These are phyloP conservation scores for Sebastiscus albofasciatus DNA, from an alignment of 2,797 vertebrate genomes.

Conservation along the genomic window DNA sequence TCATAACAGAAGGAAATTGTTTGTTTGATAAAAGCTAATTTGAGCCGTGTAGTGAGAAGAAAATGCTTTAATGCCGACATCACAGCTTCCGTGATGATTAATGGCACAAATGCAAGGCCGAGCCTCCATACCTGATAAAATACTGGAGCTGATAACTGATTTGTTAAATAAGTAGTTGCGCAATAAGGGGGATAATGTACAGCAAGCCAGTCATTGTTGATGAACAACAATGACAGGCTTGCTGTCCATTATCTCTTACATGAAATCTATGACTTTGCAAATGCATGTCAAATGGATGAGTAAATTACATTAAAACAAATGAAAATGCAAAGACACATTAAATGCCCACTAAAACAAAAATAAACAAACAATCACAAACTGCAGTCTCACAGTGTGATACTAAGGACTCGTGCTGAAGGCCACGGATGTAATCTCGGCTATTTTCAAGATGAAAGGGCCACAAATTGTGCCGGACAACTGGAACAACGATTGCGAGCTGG, in stretches of 20 bases:
- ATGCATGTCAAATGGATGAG: background rate
- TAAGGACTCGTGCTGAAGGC: slow-evolving; percentile 32
- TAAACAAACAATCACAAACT: background rate
- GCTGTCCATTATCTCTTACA: too few species aligned
- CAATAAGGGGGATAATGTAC: too few species aligned
- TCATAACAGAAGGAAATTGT: slow-evolving; percentile 48
- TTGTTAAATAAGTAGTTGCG: too few species aligned
- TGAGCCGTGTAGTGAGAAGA: slow-evolving; percentile 49
- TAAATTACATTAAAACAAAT: background rate
- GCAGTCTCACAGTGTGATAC: slow-evolving; percentile 32
- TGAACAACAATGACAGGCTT: too few species aligned
- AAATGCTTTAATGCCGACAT: slow-evolving; percentile 62
- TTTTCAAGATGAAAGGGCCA: slow-evolving; percentile 72
- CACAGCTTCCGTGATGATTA: slow-evolving; percentile 71
- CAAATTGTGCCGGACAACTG: slow-evolving; percentile 79
- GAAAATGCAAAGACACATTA: background rate
- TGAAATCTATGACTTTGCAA: background rate
- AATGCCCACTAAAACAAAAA: background rate
- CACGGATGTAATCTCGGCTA: slow-evolving; percentile 54
- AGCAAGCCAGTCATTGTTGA: too few species aligned
- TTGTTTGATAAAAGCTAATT: slow-evolving; percentile 71
- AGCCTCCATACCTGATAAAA: slow-evolving; percentile 62
- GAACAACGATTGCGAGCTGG: slow-evolving; percentile 64
- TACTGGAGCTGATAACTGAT: slow-evolving; percentile 24
- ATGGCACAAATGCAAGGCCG: slow-evolving; percentile 57